Conservation (phyloP, 2,113 vertebrate genomes). For the Chiloscyllium plagiosum region DNA sequence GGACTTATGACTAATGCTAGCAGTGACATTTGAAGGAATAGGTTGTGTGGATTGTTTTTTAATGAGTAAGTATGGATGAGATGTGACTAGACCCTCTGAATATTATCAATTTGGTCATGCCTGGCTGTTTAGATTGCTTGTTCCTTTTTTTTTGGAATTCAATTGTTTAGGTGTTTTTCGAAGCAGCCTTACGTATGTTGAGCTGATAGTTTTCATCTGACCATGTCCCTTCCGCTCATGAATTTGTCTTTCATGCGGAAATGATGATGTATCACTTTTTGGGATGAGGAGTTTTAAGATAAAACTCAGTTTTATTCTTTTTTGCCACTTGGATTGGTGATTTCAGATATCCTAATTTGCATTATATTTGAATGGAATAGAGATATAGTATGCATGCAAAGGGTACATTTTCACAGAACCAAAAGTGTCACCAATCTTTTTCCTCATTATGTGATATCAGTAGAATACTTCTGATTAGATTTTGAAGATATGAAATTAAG, state of each 20-base stretch:
- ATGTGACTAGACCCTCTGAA: not conserved
- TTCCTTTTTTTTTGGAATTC: not conserved
- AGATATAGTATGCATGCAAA: not conserved
- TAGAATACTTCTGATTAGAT: not conserved
- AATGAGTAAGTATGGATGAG: not conserved
- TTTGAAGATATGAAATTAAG: not conserved
- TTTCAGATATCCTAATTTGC: not conserved
- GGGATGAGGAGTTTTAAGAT: not conserved
- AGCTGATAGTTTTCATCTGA: not conserved
- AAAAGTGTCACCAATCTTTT: not conserved
- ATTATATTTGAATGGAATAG: not conserved
- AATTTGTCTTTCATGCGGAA: not conserved
- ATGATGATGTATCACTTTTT: not conserved
- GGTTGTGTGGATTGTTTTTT: not conserved
- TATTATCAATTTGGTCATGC: not conserved
- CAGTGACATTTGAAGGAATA: not conserved
- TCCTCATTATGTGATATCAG: not conserved
- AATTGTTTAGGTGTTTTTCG: not conserved
- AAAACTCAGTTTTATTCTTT: not conserved
- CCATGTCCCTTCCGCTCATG: not conserved
- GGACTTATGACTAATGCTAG: not conserved
- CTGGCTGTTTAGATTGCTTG: not conserved
- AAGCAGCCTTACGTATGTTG: not conserved
- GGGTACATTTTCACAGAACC: not conserved
- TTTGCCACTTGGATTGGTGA: not conserved